Evolutionary conservation across 92 coral and sea anemone species (phyloP), one percentile per base, ranked within the genome.

Genomic region (Epizoanthus rinbou): DNA sequence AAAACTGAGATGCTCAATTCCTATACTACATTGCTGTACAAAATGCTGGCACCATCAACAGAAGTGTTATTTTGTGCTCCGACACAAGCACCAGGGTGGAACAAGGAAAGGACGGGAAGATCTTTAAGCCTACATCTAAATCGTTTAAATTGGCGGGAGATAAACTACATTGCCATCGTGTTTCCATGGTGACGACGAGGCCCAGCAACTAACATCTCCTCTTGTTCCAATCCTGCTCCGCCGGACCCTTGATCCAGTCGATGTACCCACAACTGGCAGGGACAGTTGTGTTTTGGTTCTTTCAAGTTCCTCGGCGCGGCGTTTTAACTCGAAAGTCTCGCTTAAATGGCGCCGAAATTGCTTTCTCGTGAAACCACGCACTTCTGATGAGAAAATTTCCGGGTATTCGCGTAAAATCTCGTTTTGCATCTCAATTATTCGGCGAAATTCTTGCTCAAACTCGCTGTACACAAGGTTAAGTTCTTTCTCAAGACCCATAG

Each of bases 371-470:
- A 67, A 86, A 11, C 92, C 88, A 9, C 81, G 65, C 18, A 25
- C 63, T 53, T 74, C 67, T 59, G 9, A 6, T 11, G 53, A 33
- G 74, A 18, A 41, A 0, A 57, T 67, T 21, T 57, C 8, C 43
- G 92, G 50, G 62, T 72, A 71, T 7, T 89, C 97, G 56, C 64
- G 60, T 68, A 24, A 23, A 8, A 91, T 91, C 0, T 82, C 92
- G 85, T 87, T 89, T 57, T 93, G 91, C 18, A 91, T 82, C 2
- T 93, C 94, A 25, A 91, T 72, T 64, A 93, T 88, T 13, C 97
- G 94, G 15, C 92, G 92, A 86, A 88, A 88, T 43, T 93, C 97
- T 19, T 84, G 92, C 83, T 93, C 94, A 80, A 93, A 93, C 54
- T 93, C 91, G 15, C 87, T 84, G 65, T 86, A 86, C 16, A 90